phyloP scores from a whole-genome alignment of 2,113 vertebrate genomes.

The Phalacrocorax brasilianus region DNA sequence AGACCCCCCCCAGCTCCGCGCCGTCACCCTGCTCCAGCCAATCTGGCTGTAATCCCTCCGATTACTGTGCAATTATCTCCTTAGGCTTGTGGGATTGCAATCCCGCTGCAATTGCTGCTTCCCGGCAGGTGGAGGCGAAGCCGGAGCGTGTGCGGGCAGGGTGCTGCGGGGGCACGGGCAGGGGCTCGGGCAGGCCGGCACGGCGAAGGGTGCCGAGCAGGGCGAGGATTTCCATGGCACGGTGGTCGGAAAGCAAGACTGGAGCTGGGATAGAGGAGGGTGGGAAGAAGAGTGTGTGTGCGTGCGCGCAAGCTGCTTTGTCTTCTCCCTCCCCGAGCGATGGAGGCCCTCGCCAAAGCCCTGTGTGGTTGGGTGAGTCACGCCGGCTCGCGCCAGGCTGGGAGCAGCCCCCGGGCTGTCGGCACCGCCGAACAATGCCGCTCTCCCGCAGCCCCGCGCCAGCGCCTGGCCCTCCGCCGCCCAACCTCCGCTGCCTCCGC shows the following conservation, averaged over 20 bases:
- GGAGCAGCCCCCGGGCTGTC: background rate
- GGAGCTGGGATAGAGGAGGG: background rate
- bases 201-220: background rate
- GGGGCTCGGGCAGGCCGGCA: fast-evolving
- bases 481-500: background rate
- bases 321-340: background rate
- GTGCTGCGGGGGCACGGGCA: background rate
- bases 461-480: fast-evolving
- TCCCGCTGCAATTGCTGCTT: background rate
- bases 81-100: background rate
- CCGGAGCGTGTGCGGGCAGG: background rate
- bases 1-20: fast-evolving
- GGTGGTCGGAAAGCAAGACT: fast-evolving
- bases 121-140: background rate
- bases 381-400: background rate
- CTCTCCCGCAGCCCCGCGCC: background rate
- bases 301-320: background rate
- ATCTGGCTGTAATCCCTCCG: background rate
- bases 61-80: fast-evolving
- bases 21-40: fast-evolving
- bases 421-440: background rate
- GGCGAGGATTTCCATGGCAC: fast-evolving
- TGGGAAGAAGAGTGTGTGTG: background rate
- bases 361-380: slow-evolving; percentile 5
- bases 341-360: background rate